Evolutionary conservation across 2,888 invertebrate genomes (phyloP).

Genomic region (Lomographa bimaculata): DNA sequence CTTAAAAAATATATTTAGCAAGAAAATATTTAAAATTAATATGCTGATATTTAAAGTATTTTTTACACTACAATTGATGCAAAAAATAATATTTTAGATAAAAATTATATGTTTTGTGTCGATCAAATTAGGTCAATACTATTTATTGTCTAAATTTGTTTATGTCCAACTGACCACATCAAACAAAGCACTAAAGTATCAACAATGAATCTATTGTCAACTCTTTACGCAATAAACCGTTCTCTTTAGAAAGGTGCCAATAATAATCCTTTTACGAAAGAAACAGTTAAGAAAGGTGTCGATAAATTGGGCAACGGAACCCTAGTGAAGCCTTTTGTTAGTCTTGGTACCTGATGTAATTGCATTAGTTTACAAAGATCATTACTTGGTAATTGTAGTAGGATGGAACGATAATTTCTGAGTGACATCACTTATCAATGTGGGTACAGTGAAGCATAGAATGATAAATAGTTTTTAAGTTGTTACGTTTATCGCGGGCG

Average conservation of each 20-base stretch:
- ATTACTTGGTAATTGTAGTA: slow-evolving; percentile 12
- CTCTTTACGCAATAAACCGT: slow-evolving; percentile 51
- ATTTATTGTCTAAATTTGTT: slow-evolving; percentile 45
- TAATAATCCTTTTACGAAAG: slow-evolving; percentile 26
- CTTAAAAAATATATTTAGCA: too few species aligned
- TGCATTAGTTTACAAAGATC: slow-evolving; percentile 10
- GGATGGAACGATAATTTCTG: too few species aligned
- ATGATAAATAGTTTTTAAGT: too few species aligned
- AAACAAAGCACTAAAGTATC: slow-evolving; percentile 42
- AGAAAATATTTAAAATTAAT: too few species aligned
- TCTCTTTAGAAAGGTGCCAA: slow-evolving; percentile 38
- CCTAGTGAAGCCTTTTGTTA: slow-evolving; percentile 29
- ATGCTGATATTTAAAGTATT: too few species aligned
- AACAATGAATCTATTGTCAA: slow-evolving; percentile 46
- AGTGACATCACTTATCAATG: too few species aligned
- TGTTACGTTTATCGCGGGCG: too few species aligned
- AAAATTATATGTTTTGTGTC: too few species aligned
- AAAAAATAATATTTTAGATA: too few species aligned
- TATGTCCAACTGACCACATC: slow-evolving; percentile 61
- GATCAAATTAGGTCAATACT: too few species aligned
- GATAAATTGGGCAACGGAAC: slow-evolving; percentile 39
- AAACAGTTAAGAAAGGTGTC: slow-evolving; percentile 28
- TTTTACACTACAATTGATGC: too few species aligned
- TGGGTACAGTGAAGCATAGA: too few species aligned
- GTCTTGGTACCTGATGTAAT: slow-evolving; percentile 30